Evolutionary conservation across 2,113 vertebrate species (phyloP), one percentile per base, ranked within the genome.

Genomic region (Pluvialis apricaria): DNA sequence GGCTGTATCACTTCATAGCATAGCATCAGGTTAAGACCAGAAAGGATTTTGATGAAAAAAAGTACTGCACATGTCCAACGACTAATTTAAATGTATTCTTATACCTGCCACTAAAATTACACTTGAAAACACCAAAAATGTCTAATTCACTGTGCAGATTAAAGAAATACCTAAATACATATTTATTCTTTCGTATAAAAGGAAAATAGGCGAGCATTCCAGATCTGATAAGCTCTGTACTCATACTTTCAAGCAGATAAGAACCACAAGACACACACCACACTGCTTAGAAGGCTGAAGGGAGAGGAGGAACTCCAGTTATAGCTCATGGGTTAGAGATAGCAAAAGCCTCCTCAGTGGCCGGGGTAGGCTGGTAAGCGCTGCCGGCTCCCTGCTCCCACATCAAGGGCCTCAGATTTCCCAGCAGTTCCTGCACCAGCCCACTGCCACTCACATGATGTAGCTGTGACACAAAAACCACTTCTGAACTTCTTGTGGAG

Each of bases 191-290:
- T 66, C 18, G 24, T 61, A 58, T 61, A 54, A 85, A 78, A 85
- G 65, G 62, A 84, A 94, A 75, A 75, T 11, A 36, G 66, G 21
- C 62, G 69, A 57, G 87, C 90, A 72, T 82, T 95, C 93, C 94
- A 95, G 82, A 96, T 96, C 95, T 93, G 93, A 96, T 94, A 95
- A 96, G 82, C 78, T 38, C 71, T 79, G 65, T 68, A 80, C 40
- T 68, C 87, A 88, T 87, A 69, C 49, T 94, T 95, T 55, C 1
- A 42, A 85, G 82, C 62, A 95, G 94, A 91, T 96, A 97, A 94
- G 66, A 95, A 72, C 93, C 94, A 93, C 94, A 96, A 95, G 82
- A 91, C 73, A 80, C 57, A 71, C 36, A 82, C 73, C 93, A 90
- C 19, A 0, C 84, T 64, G 54, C 81, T 52, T 11, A 81, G 64